A percentile compares a stretch with the other conserved stretches of the same genome.
phyloP scores from a whole-genome alignment of 2,113 vertebrate species.

The Upupa epops region DNA sequence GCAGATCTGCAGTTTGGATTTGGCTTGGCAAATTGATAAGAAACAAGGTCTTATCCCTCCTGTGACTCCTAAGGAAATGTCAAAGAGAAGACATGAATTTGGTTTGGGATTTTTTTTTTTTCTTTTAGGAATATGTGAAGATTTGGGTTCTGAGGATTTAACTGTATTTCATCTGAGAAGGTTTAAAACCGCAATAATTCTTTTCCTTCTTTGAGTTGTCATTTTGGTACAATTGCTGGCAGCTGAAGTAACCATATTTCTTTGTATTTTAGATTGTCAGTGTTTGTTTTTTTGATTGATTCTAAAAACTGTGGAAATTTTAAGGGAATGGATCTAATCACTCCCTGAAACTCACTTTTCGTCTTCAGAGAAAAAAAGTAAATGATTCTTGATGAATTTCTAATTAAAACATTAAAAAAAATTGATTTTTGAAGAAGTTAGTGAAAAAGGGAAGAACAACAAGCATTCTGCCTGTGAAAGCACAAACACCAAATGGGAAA shows the following conservation, averaged over 20 bases:
- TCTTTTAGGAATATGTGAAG: background rate
- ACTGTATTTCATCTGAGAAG: background rate
- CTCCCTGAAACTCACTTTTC: conserved; percentile 10
- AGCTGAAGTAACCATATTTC: conserved; percentile 47
- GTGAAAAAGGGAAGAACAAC: background rate
- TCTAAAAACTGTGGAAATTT: conserved; percentile 41
- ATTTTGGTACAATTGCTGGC: conserved; percentile 49
- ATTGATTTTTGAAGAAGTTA: background rate
- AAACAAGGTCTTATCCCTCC: background rate
- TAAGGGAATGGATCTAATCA: conserved; percentile 12
- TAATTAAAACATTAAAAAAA: conserved; percentile 6
- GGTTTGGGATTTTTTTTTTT: background rate
- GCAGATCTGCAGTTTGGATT: background rate
- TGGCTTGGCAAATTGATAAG: background rate
- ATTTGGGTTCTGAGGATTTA: background rate
- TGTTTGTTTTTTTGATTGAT: conserved; percentile 27
- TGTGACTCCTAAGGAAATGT: background rate
- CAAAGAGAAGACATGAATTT: background rate
- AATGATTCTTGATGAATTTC: background rate
- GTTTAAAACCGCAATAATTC: background rate
- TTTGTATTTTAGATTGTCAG: conserved; percentile 36
- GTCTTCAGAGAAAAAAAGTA: background rate
- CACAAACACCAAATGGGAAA: background rate
- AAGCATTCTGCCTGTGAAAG: background rate
- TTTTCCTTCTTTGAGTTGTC: conserved; percentile 26